Percentiles rank a stretch among this genome's conserved stretches.
These are phyloP conservation scores for Emydura subglobosa DNA, from an alignment of 2,113 vertebrate genomes.

Conservation along the genomic window DNA sequence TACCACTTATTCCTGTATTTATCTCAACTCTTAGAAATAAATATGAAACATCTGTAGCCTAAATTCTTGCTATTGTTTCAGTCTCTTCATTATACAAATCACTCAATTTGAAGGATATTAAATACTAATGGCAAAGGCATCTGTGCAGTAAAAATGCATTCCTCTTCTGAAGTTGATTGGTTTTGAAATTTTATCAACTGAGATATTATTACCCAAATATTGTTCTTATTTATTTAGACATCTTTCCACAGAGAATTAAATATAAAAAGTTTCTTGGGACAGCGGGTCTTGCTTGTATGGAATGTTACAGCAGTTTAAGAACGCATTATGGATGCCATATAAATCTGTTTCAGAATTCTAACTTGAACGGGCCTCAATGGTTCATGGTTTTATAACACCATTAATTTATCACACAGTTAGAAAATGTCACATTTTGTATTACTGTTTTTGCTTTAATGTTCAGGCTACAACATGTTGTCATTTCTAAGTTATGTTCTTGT, in stretches of 20 bases:
- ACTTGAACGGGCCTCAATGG: conserved; percentile 67
- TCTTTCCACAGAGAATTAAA: conserved; percentile 71
- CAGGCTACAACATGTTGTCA: not conserved
- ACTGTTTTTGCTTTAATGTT: conserved; percentile 53
- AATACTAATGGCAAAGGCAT: not conserved
- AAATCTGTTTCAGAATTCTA: conserved; percentile 71
- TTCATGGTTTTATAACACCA: conserved; percentile 72
- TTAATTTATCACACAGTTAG: conserved; percentile 66
- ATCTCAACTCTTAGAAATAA: conserved; percentile 68
- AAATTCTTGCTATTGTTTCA: conserved; percentile 52
- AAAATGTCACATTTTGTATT: conserved; percentile 65
- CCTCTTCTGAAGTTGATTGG: not conserved
- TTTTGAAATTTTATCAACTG: not conserved
- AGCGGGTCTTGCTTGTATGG: conserved; percentile 64
- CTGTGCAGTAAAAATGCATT: not conserved
- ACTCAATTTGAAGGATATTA: conserved; percentile 32
- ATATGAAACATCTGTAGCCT: conserved; percentile 54
- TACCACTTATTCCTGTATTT: conserved; percentile 51
- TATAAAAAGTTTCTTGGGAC: conserved; percentile 66
- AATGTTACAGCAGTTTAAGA: conserved; percentile 77
- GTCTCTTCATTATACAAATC: conserved; percentile 24
- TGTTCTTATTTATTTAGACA: conserved; percentile 54
- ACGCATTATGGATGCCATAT: conserved; percentile 67
- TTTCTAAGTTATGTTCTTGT: conserved; percentile 22
- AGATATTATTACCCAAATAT: not conserved